Evolutionary conservation across 2,113 vertebrate species (phyloP).

Genomic region (Ictalurus punctatus): DNA sequence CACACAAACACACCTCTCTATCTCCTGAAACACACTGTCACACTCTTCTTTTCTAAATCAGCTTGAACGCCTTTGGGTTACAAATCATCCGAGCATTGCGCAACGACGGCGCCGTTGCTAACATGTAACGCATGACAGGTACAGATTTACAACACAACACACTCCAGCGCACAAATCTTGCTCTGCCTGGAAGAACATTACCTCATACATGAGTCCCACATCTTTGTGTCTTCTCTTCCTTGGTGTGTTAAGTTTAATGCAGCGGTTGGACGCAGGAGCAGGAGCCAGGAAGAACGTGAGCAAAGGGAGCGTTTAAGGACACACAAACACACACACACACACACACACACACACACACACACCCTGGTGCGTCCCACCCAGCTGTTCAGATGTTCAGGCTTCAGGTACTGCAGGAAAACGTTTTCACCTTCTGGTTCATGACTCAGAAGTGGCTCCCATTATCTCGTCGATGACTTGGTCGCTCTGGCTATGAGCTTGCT

Average conservation of each 20-base stretch:
- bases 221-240: background rate
- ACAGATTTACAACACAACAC: background rate
- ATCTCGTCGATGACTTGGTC: background rate
- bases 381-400: constrained; percentile 12
- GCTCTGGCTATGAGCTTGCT: background rate
- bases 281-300: background rate
- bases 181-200: background rate
- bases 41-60: background rate
- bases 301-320: constrained; percentile 14
- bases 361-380: constrained; percentile 32
- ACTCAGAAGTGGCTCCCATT: background rate
- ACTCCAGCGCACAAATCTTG: background rate
- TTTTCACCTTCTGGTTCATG: background rate
- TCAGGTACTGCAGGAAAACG: background rate
- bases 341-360: constrained; percentile 29
- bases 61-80: background rate
- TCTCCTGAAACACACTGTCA: constrained; percentile 3
- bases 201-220: background rate
- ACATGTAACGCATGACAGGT: background rate
- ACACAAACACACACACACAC: constrained; percentile 29
- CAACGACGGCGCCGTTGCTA: background rate
- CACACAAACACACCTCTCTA: background rate
- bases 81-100: too few relatives aligned
- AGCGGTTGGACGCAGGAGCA: background rate
- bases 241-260: background rate